A percentile compares a stretch with the other conserved stretches of the same genome.
These are phyloP conservation scores for Busseola fusca DNA, from an alignment of 2,888 invertebrate species.

Conservation along the genomic window DNA sequence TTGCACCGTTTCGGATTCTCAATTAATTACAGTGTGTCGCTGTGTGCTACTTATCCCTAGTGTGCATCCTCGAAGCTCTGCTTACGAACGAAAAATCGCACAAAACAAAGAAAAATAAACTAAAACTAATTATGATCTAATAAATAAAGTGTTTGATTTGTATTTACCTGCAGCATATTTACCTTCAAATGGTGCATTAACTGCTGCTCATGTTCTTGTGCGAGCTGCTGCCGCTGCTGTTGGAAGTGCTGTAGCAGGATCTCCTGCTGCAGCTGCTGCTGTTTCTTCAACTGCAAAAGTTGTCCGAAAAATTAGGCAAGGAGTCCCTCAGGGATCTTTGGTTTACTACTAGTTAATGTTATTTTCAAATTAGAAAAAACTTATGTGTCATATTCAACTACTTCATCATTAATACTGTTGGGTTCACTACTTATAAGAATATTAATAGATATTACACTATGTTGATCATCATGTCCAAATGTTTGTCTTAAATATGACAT, in stretches of 20 bases:
- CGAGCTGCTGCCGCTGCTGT: conserved; percentile 96
- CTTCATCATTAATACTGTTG: conserved; percentile 10
- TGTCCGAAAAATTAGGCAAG: conserved; percentile 25
- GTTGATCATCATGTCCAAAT: conserved; percentile 50
- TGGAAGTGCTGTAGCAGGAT: conserved; percentile 97
- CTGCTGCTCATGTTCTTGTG: conserved; percentile 97
- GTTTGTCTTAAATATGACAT: conserved; percentile 25
- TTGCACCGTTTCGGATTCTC: neutral
- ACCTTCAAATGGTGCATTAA: conserved; percentile 96
- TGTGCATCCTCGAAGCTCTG: conserved; percentile 25
- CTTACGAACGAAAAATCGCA: conserved; percentile 17
- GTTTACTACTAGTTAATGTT: conserved; percentile 34
- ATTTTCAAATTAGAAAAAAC: conserved; percentile 36
- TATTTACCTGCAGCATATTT: conserved; percentile 61
- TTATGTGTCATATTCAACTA: conserved; percentile 68
- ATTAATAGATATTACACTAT: conserved; percentile 10
- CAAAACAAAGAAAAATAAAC: conserved; percentile 22
- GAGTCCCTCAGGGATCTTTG: conserved; percentile 8
- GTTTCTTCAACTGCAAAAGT: conserved; percentile 95
- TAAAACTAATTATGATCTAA: conserved; percentile 51
- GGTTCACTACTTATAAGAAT: conserved; percentile 9
- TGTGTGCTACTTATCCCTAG: neutral
- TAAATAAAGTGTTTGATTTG: conserved; percentile 53
- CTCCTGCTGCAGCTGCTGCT: conserved; percentile 97
- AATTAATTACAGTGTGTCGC: conserved; percentile 7